Conservation (phyloP, 2,797 vertebrate genomes). For the Acipenser oxyrinchus region DNA sequence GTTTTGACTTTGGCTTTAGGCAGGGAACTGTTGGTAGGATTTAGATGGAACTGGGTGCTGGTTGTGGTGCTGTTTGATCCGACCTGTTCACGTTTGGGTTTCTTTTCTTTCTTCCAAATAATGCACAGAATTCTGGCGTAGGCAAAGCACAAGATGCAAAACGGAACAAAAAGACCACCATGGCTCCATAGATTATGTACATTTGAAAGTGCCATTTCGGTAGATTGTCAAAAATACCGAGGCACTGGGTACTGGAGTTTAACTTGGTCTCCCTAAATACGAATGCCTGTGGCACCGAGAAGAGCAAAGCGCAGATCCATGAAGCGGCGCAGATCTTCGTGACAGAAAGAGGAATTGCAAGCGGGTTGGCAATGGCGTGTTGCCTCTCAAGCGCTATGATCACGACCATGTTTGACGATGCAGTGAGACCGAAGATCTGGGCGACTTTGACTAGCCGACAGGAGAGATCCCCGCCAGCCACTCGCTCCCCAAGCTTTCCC, state of each 20-base stretch:
- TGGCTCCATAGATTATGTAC: too few relatives aligned
- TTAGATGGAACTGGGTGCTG: not conserved
- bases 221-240: not conserved
- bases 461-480: conserved; percentile 4
- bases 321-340: not conserved
- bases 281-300: conserved; percentile 7
- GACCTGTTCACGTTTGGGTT: too few relatives aligned
- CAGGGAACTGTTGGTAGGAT: not conserved
- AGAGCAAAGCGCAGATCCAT: conserved; percentile 1
- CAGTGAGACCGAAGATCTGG: conserved; percentile 3
- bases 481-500: not conserved
- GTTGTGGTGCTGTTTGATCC: not conserved
- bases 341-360: not conserved
- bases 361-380: not conserved
- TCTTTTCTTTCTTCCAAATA: conserved; percentile 4
- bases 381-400: conserved; percentile 4
- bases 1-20: not conserved
- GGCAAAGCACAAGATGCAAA: not conserved
- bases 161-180: too few relatives aligned
- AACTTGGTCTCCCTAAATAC: conserved; percentile 1
- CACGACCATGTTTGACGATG: conserved; percentile 8
- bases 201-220: too few relatives aligned
- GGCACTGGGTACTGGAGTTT: not conserved
- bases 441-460: not conserved
- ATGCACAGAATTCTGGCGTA: not conserved